Conservation (phyloP, 2,797 vertebrate species). For the Buphagus erythrorhynchus region DNA sequence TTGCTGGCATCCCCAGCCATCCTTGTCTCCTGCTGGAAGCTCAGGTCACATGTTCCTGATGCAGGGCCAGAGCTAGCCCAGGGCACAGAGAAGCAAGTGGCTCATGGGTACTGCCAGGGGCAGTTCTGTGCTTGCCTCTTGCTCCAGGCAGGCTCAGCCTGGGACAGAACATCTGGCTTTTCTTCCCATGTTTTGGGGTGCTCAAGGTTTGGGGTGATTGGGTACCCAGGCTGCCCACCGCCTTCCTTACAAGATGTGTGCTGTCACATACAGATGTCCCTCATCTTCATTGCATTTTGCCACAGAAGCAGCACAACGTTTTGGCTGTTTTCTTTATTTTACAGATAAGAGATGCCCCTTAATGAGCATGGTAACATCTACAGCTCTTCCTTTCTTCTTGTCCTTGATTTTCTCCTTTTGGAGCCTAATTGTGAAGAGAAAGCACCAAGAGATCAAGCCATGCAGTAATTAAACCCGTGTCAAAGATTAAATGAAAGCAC, state of each 20-base stretch:
- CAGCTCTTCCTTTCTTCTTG: neutral
- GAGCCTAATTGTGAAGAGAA: neutral
- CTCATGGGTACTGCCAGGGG: neutral
- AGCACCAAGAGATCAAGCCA: neutral
- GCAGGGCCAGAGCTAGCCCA: neutral
- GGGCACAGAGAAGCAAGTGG: neutral
- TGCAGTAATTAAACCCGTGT: neutral
- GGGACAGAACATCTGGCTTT: neutral
- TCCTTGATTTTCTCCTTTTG: neutral
- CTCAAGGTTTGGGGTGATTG: neutral
- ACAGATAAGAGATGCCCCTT: neutral
- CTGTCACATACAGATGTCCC: neutral
- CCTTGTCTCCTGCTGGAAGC: neutral
- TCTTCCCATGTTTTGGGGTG: neutral
- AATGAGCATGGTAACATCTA: neutral
- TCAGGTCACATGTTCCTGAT: accelerated
- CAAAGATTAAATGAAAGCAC: neutral
- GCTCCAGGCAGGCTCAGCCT: neutral
- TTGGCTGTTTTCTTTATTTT: neutral
- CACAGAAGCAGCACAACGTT: neutral
- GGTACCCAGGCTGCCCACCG: neutral
- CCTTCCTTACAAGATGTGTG: accelerated
- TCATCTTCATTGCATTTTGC: neutral
- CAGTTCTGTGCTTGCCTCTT: neutral
- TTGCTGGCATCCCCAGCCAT: neutral